Evolutionary conservation across 2,888 invertebrate genomes (phyloP), one percentile per base, ranked within the genome.

Genomic region (Torymus texanus): DNA sequence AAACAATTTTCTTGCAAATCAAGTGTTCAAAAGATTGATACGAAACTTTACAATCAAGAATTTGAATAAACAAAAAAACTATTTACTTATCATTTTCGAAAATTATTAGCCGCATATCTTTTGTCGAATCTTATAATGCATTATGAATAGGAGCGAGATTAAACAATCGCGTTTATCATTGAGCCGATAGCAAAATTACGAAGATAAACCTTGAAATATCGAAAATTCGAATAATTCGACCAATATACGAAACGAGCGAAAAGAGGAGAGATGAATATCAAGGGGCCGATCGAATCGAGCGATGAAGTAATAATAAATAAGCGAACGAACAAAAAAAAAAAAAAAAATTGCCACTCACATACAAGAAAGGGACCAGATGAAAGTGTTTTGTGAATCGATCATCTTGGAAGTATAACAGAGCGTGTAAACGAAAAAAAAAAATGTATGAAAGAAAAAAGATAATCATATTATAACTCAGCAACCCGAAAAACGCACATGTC

Each of bases 311-410:
- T 41, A 41, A 41, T 41, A 41, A 29, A 41, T 53, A 75, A 67
- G 21, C 50, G n/a, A 41, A 56, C 18, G 55, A 24, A 5, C 14
- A 18, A 75, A 62, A 68, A 66, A 73, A 83, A 83, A 83, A 29
- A 29, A 41, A 41, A 41, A 41, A 41, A 41, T 41, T 41, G 41
- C 41, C 41, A 41, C 41, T 41, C 41, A 83, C 84, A 85, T 82
- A 72, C 58, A 84, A 83, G 87, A 87, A 85, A 84, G 88, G 88
- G 88, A 88, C 88, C 88, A 88, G 85, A 88, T 82, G 85, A 85
- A 85, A 84, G 83, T 84, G 84, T 87, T 86, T 78, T 67, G 53
- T 14, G 65, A 86, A 85, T 84, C 84, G 82, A 82, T 80, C 83
- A 84, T 82, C 83, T 72, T 81, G 82, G 77, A 77, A 81, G 77